Evolutionary conservation across 2,113 vertebrate species (phyloP), one percentile per base, ranked within the genome.

Genomic region (Seriola dumerili): DNA sequence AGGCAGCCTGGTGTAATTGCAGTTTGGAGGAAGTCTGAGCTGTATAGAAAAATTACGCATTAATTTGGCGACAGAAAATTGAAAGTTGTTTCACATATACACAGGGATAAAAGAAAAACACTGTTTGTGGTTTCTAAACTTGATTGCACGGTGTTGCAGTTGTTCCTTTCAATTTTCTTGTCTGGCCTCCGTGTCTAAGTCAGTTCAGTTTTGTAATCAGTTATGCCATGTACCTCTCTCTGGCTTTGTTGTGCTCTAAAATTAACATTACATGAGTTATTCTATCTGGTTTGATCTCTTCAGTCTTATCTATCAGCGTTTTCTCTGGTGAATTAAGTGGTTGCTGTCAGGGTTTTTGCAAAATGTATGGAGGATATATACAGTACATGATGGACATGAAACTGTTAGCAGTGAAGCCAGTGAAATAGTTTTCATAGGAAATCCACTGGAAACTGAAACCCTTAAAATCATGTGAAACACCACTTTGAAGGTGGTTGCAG

Each of bases 281-380:
- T 69, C 52, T 7, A 55, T 78, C 44, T 59, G 44, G n/a, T 32
- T 83, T 65, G 12, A 21, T 19, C 68, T 13, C 40, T 59, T 21
- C 12, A 8, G 6, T 65, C 19, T 59, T 36, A 68, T 76, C 32
- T 72, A 29, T 23, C 50, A 25, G 29, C 44, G 7, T 17, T 13
- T 21, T n/a, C 84, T 87, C 76, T 42, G 23, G 11, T 42, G 57
- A 80, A 38, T 50, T 38, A 72, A 62, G 50, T 77, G 55, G 73
- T 57, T 21, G 14, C 61, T 55, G 50, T 75, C 44, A 38, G 44
- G 13, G n/a, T 0, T 63, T 17, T 32, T 68, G 63, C 17, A 29
- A 29, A 10, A 8, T 12, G 21, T 54, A 34, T 38, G 23, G 17
- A 13, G 4, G 19, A 50, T 4, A 23, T 14, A 36, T 10, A 42